phyloP scores from a whole-genome alignment of 2,888 invertebrate genomes.

The Ametastegia equiseti region DNA sequence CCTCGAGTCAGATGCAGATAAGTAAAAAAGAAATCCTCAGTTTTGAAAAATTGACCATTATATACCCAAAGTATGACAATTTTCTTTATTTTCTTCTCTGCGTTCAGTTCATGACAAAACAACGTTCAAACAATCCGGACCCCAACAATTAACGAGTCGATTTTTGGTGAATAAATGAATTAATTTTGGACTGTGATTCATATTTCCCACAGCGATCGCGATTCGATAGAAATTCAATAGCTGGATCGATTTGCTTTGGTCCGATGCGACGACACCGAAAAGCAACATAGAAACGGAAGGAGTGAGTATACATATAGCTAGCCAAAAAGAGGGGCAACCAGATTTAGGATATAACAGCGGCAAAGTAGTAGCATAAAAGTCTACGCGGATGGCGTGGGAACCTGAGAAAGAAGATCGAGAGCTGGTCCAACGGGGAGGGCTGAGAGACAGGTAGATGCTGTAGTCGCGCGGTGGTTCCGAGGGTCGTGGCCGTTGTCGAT shows the following conservation, averaged over 20 bases:
- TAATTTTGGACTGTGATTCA: too few species aligned
- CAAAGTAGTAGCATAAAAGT: conserved; percentile 39
- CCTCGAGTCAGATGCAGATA: not conserved
- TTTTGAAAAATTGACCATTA: too few species aligned
- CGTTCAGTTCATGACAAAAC: too few species aligned
- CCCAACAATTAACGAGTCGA: too few species aligned
- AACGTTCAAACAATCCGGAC: too few species aligned
- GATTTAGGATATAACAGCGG: conserved; percentile 15
- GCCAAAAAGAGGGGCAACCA: conserved; percentile 14
- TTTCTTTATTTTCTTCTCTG: too few species aligned
- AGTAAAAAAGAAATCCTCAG: not conserved
- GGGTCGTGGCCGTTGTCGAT: conserved; percentile 20
- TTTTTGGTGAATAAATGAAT: too few species aligned
- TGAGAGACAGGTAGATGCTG: conserved; percentile 31
- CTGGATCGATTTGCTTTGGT: not conserved
- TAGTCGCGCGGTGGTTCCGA: conserved; percentile 32
- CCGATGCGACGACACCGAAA: not conserved
- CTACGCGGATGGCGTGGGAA: conserved; percentile 46
- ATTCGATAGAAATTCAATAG: not conserved
- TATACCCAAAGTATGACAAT: too few species aligned
- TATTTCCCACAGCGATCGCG: not conserved
- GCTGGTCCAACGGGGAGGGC: conserved; percentile 21
- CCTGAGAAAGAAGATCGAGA: not conserved
- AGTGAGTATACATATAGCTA: not conserved
- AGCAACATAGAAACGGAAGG: conserved; percentile 31